These are phyloP conservation scores for Ammodytes marinus DNA, from an alignment of 2,113 vertebrate species.

Conservation along the genomic window DNA sequence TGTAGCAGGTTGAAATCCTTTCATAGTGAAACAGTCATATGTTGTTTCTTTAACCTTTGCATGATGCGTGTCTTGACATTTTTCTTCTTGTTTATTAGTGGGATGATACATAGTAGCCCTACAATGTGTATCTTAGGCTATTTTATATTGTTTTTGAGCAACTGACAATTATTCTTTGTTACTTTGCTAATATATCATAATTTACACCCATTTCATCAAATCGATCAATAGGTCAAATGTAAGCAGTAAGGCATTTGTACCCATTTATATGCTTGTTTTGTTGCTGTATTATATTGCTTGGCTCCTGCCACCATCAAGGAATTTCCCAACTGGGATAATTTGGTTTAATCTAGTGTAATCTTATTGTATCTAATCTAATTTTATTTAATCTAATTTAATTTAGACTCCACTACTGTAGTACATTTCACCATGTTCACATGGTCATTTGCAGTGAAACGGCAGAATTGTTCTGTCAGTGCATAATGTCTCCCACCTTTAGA, in stretches of 20 bases:
- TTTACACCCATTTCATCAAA: too few relatives aligned
- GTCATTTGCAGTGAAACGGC: constrained; percentile 28
- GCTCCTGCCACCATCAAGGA: background rate
- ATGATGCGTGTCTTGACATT: too few relatives aligned
- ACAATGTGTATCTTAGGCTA: background rate
- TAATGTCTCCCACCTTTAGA: constrained; percentile 40
- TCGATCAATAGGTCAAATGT: background rate
- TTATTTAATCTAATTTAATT: background rate
- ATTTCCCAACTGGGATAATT: background rate
- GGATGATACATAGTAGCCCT: background rate
- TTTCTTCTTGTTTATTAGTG: background rate
- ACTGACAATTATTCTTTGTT: background rate
- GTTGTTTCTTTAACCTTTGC: background rate
- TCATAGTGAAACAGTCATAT: background rate
- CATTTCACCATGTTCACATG: background rate
- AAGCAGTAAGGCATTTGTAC: background rate
- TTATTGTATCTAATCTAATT: background rate
- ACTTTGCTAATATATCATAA: background rate
- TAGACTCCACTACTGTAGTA: background rate
- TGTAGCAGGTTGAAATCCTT: background rate
- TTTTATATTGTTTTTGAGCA: background rate
- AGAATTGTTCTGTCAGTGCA: constrained; percentile 33
- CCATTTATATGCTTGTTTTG: background rate
- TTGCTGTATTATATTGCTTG: background rate
- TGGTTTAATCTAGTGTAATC: background rate